Percentiles rank a stretch among this genome's conserved stretches.
These are phyloP conservation scores for Drosophila erecta DNA, from an alignment of 1,140 invertebrate species.

Conservation along the genomic window DNA sequence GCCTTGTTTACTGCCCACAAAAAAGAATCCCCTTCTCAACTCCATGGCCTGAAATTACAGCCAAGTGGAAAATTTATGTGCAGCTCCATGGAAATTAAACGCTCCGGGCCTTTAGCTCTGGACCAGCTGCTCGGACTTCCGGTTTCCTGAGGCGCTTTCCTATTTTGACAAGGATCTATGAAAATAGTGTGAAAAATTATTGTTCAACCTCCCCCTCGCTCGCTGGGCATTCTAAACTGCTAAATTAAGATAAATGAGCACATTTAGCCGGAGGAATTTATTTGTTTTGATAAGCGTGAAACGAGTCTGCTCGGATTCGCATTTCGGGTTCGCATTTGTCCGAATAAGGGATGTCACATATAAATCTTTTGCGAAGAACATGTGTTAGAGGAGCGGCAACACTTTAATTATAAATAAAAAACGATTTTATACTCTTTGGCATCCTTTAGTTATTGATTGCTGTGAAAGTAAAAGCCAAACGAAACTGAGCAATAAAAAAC, in stretches of 20 bases:
- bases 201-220: conserved; percentile 8
- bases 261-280: conserved; percentile 64
- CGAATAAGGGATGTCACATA: not conserved
- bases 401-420: conserved; percentile 9
- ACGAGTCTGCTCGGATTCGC: conserved; percentile 18
- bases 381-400: not conserved
- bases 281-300: conserved; percentile 63
- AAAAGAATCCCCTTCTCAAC: conserved; percentile 13
- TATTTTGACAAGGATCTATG: conserved; percentile 49
- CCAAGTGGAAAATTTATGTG: conserved; percentile 67
- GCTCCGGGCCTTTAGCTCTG: conserved; percentile 24
- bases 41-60: conserved; percentile 52
- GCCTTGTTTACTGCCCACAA: conserved; percentile 61
- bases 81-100: conserved; percentile 69
- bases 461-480: conserved; percentile 7
- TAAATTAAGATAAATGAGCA: conserved; percentile 72
- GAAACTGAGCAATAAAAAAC: conserved; percentile 8
- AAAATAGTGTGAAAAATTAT: conserved; percentile 75
- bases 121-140: conserved; percentile 58
- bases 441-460: not conserved
- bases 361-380: conserved; percentile 18
- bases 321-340: conserved; percentile 3
- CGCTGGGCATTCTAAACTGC: conserved; percentile 34
- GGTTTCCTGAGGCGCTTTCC: conserved; percentile 28
- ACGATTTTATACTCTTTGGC: not conserved